Conservation (phyloP, 2,888 invertebrate genomes). For the Hemistola chrysoprasaria region DNA sequence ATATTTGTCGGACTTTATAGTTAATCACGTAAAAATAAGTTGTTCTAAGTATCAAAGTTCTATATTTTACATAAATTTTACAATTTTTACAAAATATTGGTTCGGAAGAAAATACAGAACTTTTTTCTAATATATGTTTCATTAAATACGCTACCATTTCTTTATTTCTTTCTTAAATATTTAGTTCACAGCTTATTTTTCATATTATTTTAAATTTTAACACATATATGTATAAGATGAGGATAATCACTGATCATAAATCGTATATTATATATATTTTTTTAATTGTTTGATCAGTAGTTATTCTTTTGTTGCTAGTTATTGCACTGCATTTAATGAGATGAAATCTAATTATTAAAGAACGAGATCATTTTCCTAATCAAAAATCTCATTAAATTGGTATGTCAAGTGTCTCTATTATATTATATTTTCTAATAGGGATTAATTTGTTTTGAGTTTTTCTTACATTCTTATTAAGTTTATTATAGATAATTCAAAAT, state of each 20-base stretch:
- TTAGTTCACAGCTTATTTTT: slow-evolving; percentile 77
- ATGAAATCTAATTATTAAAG: slow-evolving; percentile 1
- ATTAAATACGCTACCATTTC: slow-evolving; percentile 38
- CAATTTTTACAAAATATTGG: slow-evolving; percentile 8
- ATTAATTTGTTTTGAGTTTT: slow-evolving; percentile 49
- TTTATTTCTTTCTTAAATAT: slow-evolving; percentile 38
- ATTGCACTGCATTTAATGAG: slow-evolving; percentile 39
- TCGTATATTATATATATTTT: slow-evolving; percentile 1
- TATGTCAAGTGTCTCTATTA: slow-evolving; percentile 47
- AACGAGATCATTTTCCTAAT: not conserved
- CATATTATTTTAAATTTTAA: slow-evolving; percentile 41
- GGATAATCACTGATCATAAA: slow-evolving; percentile 43
- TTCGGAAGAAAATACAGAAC: slow-evolving; percentile 30
- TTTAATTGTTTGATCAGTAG: slow-evolving; percentile 32
- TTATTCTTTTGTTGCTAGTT: slow-evolving; percentile 44
- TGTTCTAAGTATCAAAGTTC: slow-evolving; percentile 56
- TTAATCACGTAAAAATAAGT: slow-evolving; percentile 75
- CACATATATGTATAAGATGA: slow-evolving; percentile 54
- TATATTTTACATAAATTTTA: slow-evolving; percentile 36
- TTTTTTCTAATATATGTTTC: slow-evolving; percentile 25
- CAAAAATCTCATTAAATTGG: slow-evolving; percentile 19
- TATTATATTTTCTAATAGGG: slow-evolving; percentile 44
- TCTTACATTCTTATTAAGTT: slow-evolving; percentile 56
- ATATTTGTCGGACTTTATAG: slow-evolving; percentile 48
- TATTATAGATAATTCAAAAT: slow-evolving; percentile 46